Evolutionary conservation across 2,888 invertebrate species (phyloP).

Genomic region (Tenthredo distinguenda): DNA sequence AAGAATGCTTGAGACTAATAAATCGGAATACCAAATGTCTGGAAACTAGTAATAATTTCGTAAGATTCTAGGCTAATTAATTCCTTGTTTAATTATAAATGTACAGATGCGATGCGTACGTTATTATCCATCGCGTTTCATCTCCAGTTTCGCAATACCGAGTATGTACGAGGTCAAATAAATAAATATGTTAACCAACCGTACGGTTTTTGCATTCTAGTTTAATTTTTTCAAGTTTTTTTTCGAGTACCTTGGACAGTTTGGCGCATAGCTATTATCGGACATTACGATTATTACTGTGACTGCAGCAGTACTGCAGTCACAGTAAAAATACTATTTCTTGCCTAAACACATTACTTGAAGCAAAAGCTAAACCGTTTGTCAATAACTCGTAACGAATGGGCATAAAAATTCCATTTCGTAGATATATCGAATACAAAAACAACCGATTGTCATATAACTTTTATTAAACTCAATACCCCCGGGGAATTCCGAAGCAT

Average conservation of each 20-base stretch:
- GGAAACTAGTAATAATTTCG: background rate
- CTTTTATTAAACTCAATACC: background rate
- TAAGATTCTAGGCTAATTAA: background rate
- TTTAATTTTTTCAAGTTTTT: background rate
- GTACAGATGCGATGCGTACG: background rate
- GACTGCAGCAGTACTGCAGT: background rate
- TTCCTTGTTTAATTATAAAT: background rate
- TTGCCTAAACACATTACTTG: background rate
- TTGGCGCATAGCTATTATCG: background rate
- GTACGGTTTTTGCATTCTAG: background rate
- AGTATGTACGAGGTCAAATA: constrained; percentile 1
- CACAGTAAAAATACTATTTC: background rate
- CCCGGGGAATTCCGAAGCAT: background rate
- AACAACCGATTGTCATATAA: background rate
- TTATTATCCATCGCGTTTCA: background rate
- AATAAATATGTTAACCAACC: background rate
- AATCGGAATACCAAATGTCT: background rate
- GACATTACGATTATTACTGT: background rate
- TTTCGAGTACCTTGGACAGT: background rate
- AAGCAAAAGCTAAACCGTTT: background rate
- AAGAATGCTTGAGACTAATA: background rate
- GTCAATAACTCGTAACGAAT: background rate
- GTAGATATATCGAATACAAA: background rate
- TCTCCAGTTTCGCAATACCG: constrained; percentile 6
- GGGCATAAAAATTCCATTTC: background rate